Evolutionary conservation across 2,888 invertebrate genomes (phyloP), one percentile per base, ranked within the genome.

Genomic region (Autographa gamma): DNA sequence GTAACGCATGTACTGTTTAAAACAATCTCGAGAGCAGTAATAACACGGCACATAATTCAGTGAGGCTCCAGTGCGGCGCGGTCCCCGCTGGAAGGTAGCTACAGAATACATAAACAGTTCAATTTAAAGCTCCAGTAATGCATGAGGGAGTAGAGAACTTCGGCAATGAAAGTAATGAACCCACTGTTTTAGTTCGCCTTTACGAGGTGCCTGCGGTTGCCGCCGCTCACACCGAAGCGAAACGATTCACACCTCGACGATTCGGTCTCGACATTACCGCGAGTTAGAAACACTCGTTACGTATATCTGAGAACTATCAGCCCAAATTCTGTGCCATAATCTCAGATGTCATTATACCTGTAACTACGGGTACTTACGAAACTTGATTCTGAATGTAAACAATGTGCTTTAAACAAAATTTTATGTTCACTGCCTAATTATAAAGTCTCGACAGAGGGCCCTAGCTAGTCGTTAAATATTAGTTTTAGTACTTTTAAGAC

Each of bases 71-170:
- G 73, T 19, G 60, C 59, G 69, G 66, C 77, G 69, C 68, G 68
- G 78, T 81, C 83, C 84, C 82, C 77, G 41, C 73, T 74, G 80
- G 76, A 77, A 76, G 80, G 81, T 79, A 81, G 79, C 80, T 77
- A 80, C 82, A 73, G 86, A 89, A 89, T 90, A 90, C 90, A 88
- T 90, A 90, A 91, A 90, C 89, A 89, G 89, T 88, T 91, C 86
- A 88, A 89, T 90, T 90, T 88, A 86, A 89, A 87, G 84, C 85
- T 84, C 77, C 73, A 72, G 83, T 86, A 86, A 88, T 85, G 78
- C 86, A 85, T 84, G 84, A 82, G 86, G 84, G 85, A 86, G 82
- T 76, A 77, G 67, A 80, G 80, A 89, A 91, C 88, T 89, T 90
- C 63, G 77, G 66, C 79, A 81, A 79, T 81, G 87, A 86, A 89